Percentiles rank a stretch among this genome's conserved stretches.
Evolutionary conservation across 2,888 invertebrate species (phyloP).

Genomic region (Acanthosepion lycidas): DNA sequence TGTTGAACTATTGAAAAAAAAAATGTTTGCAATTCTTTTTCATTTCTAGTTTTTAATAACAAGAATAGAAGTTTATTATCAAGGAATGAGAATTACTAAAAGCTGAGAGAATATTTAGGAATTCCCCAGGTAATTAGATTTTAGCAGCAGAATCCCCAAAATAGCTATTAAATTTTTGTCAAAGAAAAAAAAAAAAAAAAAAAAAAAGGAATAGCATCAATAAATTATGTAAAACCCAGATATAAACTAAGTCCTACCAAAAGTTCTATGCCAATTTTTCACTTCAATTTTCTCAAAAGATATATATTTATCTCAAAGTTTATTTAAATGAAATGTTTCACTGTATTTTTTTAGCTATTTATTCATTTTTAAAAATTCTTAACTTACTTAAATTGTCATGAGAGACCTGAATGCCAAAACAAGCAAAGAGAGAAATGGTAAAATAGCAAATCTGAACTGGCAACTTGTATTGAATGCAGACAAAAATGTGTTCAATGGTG

Average conservation of each 20-base stretch:
- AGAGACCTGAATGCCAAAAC: no score
- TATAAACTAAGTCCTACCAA: not conserved
- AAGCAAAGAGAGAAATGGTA: no score
- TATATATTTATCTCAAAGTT: not conserved
- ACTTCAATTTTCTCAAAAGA: not conserved
- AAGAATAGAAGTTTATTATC: not conserved
- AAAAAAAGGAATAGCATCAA: not conserved
- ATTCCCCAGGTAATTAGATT: not conserved
- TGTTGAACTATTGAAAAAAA: no score
- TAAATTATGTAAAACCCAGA: not conserved
- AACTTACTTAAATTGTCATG: no score
- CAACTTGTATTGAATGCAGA: no score
- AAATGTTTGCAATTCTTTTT: not conserved
- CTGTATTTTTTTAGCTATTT: not conserved
- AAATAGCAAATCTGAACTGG: no score
- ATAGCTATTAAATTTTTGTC: not conserved
- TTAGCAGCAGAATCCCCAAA: not conserved
- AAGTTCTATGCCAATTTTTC: not conserved
- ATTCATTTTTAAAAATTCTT: not conserved
- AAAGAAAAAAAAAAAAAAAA: not conserved
- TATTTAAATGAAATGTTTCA: not conserved
- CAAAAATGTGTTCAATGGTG: no score
- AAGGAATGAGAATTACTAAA: not conserved
- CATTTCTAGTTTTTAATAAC: not conserved
- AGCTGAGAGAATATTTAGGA: not conserved